A percentile compares a stretch with the other conserved stretches of the same genome.
phyloP scores from a whole-genome alignment of 1,140 invertebrate genomes.

The Cydia amplana region DNA sequence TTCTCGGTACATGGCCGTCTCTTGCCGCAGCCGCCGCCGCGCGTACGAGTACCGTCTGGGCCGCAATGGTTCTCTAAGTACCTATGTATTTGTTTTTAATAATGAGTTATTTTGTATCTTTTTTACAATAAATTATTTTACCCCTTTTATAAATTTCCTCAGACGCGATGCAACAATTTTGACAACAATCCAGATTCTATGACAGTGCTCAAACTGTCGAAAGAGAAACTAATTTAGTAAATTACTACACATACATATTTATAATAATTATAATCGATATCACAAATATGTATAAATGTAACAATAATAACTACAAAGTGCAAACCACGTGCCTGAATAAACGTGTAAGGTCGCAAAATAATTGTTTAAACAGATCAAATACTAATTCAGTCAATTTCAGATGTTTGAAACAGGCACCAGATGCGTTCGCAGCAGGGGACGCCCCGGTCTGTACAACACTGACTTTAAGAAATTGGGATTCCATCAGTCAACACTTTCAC shows the following conservation, averaged over 20 bases:
- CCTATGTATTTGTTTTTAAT: too few relatives aligned
- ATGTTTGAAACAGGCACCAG: background rate
- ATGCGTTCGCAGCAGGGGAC: background rate
- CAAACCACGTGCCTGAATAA: background rate
- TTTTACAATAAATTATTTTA: too few relatives aligned
- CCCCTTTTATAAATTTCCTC: background rate
- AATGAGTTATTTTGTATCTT: too few relatives aligned
- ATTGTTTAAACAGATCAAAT: too few relatives aligned
- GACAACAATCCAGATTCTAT: background rate
- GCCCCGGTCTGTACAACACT: background rate
- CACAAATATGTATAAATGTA: conserved; percentile 18
- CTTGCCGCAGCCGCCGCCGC: too few relatives aligned
- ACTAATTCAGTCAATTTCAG: background rate
- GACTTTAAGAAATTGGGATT: background rate
- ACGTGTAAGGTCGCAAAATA: background rate
- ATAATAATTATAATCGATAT: conserved; percentile 1
- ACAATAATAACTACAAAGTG: background rate
- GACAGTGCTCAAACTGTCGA: conserved; percentile 1
- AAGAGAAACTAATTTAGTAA: background rate
- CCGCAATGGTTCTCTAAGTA: too few relatives aligned
- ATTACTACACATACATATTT: background rate
- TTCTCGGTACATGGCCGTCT: too few relatives aligned
- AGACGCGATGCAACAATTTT: background rate
- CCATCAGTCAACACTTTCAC: background rate
- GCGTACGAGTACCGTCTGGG: too few relatives aligned